Evolutionary conservation across 1,140 invertebrate species (phyloP).

Genomic region (Harpegnathos saltator): DNA sequence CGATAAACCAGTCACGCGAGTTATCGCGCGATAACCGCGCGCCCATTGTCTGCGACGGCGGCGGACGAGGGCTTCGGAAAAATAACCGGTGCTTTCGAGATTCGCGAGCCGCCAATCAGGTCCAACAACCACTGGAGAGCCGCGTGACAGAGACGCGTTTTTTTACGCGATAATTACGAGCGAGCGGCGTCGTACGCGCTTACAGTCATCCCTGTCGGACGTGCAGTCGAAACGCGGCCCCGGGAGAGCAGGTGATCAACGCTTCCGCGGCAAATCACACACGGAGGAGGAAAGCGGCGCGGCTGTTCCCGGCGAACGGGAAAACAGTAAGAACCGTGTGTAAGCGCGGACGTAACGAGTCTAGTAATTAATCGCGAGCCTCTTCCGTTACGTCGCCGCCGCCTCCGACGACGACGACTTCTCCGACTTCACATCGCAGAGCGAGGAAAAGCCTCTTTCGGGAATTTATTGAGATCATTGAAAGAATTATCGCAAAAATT

Average conservation of each 20-base stretch:
- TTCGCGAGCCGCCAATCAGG: slow-evolving; percentile 3
- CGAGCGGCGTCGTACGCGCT: slow-evolving; percentile 28
- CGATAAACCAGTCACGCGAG: too few relatives aligned
- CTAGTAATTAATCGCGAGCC: slow-evolving; percentile 2
- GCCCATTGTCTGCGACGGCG: too few relatives aligned
- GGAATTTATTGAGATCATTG: too few relatives aligned
- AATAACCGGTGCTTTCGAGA: not conserved
- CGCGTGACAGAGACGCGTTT: not conserved
- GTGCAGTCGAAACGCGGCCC: slow-evolving; percentile 46
- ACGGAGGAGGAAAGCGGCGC: not conserved
- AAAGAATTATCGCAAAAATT: too few relatives aligned
- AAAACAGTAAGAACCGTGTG: slow-evolving; percentile 15
- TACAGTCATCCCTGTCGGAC: slow-evolving; percentile 40
- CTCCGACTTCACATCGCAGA: too few relatives aligned
- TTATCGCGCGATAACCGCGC: too few relatives aligned
- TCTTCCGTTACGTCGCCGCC: not conserved
- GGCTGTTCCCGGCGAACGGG: not conserved
- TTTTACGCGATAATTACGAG: slow-evolving; percentile 39
- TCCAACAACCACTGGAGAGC: slow-evolving; percentile 15
- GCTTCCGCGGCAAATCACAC: slow-evolving; percentile 61
- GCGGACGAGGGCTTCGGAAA: too few relatives aligned
- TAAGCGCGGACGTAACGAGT: slow-evolving; percentile 7
- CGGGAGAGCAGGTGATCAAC: slow-evolving; percentile 47
- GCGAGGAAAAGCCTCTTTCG: too few relatives aligned
- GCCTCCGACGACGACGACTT: too few relatives aligned